Evolutionary conservation across 1,140 invertebrate species (phyloP), one percentile per base, ranked within the genome.

Genomic region (Pectinophora gossypiella): DNA sequence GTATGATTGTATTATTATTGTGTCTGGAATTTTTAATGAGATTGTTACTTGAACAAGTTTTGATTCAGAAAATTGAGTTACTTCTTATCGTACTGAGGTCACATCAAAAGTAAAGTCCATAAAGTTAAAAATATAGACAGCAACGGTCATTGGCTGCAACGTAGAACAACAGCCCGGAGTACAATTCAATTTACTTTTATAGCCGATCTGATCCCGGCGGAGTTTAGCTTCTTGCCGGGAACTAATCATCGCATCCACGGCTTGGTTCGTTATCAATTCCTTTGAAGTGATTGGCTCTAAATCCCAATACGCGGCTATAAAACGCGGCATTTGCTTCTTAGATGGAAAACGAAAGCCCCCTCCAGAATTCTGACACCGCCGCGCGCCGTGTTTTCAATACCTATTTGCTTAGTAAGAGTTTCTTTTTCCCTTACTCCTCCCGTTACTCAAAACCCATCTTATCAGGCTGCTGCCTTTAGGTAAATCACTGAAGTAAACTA

Each of bases 171-270:
- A 69, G 65, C 70, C 61, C 51, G 48, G 72, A 67, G 76, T 70
- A 79, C 76, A 73, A 79, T 85, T 85, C 81, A 83, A 85, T 85
- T 85, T 83, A 83, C 68, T 82, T 82, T 83, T 83, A 83, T 82
- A 72, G 75, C 75, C 59, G 50, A 47, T 51, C 63, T 68, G 74
- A 77, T 76, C 64, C 63, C 64, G 52, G 61, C 49, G 68, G 68
- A 73, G 79, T 74, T 9, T 66, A 59, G 66, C 64, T 69, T 51
- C 59, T 59, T 48, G 54, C 51, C 50, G 65, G 59, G 68, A 78
- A 73, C 76, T 80, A 77, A 78, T 82, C 77, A 76, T 76, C 62
- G 65, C 62, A 68, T 68, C 68, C 56, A 44, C 55, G 65, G 45
- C 57, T 64, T 64, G 64, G 70, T 75, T 68, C 58, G 5, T 40